These are phyloP conservation scores for Sipha flava DNA, from an alignment of 1,140 invertebrate species.

Conservation along the genomic window DNA sequence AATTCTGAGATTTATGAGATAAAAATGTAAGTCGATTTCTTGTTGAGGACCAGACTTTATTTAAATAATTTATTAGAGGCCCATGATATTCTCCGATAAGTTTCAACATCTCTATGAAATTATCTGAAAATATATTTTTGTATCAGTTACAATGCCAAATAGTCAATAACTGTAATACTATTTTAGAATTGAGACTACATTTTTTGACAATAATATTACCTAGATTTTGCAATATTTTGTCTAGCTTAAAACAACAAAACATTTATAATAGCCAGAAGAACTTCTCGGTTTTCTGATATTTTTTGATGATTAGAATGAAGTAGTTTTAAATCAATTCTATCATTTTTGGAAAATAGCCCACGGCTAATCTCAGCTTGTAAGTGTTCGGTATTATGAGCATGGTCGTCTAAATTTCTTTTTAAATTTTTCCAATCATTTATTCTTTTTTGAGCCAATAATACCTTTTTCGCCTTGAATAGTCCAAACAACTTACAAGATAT, in stretches of 20 bases:
- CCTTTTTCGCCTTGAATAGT: neutral
- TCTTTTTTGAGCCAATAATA: neutral
- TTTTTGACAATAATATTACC: neutral
- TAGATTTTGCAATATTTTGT: neutral
- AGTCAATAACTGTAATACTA: neutral
- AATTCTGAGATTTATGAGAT: too few species aligned
- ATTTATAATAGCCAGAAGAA: neutral
- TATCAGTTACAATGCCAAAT: neutral
- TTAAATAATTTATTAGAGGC: too few species aligned
- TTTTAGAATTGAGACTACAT: neutral
- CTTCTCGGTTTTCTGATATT: neutral
- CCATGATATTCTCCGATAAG: neutral
- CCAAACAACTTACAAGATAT: neutral
- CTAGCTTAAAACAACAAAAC: neutral
- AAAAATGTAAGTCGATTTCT: too few species aligned
- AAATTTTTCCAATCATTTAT: neutral
- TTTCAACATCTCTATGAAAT: neutral
- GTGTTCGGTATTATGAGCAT: too few species aligned
- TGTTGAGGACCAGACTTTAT: too few species aligned
- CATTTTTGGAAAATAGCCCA: neutral
- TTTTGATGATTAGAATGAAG: too few species aligned
- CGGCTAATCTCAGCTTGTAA: neutral
- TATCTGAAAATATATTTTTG: neutral
- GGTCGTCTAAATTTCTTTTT: neutral
- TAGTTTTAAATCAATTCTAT: neutral